Conservation (phyloP, 2,888 invertebrate genomes). For the Rhynchonema sp. region DNA sequence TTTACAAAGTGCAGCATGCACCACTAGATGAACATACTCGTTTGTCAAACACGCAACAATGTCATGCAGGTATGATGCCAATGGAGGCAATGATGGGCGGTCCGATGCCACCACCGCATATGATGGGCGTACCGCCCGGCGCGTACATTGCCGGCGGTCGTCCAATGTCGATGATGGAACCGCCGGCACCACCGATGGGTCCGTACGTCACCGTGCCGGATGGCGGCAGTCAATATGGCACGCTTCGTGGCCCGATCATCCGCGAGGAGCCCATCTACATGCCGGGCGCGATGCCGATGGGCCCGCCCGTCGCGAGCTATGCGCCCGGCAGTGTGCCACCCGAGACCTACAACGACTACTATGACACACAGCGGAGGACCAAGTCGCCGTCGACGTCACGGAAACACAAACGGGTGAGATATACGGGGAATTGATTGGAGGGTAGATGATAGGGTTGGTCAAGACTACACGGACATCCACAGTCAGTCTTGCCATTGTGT, state of each 20-base stretch:
- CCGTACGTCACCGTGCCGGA: not conserved
- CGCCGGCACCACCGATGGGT: not conserved
- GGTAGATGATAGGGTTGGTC: too few species aligned
- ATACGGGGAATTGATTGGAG: too few species aligned
- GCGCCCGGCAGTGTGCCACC: slow-evolving; percentile 13
- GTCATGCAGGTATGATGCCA: not conserved
- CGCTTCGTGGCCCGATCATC: slow-evolving; percentile 9
- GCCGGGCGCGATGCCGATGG: slow-evolving; percentile 26
- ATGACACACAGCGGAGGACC: slow-evolving; percentile 19
- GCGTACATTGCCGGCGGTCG: not conserved
- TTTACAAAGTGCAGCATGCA: too few species aligned
- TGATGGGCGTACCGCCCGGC: too few species aligned
- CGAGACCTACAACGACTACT: slow-evolving; percentile 21
- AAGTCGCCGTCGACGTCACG: slow-evolving; percentile 3
- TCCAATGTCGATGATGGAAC: not conserved
- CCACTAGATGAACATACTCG: too few species aligned
- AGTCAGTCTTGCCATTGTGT: too few species aligned
- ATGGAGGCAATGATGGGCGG: not conserved
- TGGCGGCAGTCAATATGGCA: not conserved
- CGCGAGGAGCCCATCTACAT: slow-evolving; percentile 38
- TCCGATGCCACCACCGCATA: too few species aligned
- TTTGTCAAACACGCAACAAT: too few species aligned
- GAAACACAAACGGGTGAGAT: not conserved
- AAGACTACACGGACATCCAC: too few species aligned
- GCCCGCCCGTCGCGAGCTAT: slow-evolving; percentile 14